Evolutionary conservation across 1,140 invertebrate genomes (phyloP).

Genomic region (Drosophila parabipectinata): DNA sequence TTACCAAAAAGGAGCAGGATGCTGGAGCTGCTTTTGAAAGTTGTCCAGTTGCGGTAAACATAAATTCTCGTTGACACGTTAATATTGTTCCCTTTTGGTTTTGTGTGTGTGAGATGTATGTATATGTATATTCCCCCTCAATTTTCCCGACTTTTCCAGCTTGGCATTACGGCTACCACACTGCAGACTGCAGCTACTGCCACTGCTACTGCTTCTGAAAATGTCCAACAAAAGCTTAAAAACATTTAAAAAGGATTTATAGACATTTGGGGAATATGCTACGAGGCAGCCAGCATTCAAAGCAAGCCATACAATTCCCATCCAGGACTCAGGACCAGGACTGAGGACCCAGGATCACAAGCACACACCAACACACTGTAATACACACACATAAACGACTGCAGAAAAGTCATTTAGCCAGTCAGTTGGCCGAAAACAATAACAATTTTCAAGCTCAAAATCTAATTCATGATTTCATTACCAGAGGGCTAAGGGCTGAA

Average conservation of each 20-base stretch:
- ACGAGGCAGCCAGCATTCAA: constrained; percentile 52
- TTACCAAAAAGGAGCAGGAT: constrained; percentile 31
- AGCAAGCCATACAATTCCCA: constrained; percentile 22
- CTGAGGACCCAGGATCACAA: constrained; percentile 33
- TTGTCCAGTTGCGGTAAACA: constrained; percentile 82
- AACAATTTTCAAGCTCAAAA: constrained; percentile 80
- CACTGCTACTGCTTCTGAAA: constrained; percentile 53
- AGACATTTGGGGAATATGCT: constrained; percentile 82
- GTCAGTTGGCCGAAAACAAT: constrained; percentile 70
- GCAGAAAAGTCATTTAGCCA: constrained; percentile 77
- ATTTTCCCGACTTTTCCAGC: constrained; percentile 16
- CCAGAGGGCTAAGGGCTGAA: constrained; percentile 29
- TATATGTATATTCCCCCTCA: background rate
- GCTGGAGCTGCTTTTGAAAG: constrained; percentile 78
- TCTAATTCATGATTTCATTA: constrained; percentile 82
- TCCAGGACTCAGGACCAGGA: constrained; percentile 12
- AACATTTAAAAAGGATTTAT: constrained; percentile 83
- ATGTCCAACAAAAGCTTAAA: constrained; percentile 83
- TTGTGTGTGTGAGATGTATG: constrained; percentile 35
- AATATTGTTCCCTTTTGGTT: constrained; percentile 82
- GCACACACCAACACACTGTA: constrained; percentile 1
- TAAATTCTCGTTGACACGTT: constrained; percentile 83
- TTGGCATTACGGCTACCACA: constrained; percentile 23
- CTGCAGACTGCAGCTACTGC: constrained; percentile 39
- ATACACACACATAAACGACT: constrained; percentile 19